Base-by-base conservation (phyloP, 37 sponge, comb jelly and placozoan species). In the Ianthella basta region DNA sequence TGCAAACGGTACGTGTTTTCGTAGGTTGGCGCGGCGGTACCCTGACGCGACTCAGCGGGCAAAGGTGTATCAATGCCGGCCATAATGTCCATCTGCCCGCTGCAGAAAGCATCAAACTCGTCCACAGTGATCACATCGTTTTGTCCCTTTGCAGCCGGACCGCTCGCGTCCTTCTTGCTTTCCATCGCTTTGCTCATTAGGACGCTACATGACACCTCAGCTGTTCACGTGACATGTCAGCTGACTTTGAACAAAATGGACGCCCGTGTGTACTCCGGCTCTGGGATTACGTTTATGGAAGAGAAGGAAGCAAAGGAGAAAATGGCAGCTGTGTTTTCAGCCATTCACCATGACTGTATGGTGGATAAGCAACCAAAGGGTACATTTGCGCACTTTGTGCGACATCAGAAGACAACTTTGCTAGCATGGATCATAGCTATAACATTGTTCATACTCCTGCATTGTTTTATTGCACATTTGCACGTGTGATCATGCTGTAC, bases 1-100 rank as follows among this genome's bases (percentile, higher is more conserved):
- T 88, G 82, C 67, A 85, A 61, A 27, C 72, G 88, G 82, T 85
- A 91, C 1, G 88, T 80, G 75, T 91, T 91, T 56, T 86, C 81
- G 20, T 13, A 14, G 4, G 34, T 24, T 36, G 83, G 60, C 68
- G 29, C 19, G 3, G 30, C 33, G 0, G 56, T 60, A 10, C 68
- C 60, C 72, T 21, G 20, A 6, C 72, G 33, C 4, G 72, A 70
- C 37, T 70, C 72, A 8, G 50, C 6, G 12, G 72, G 72, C 21
- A 33, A 4, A 20, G 72, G 37, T 5, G 72, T 70, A 25, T 70
- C 72, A 3, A 34, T 70, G 12, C 37, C 37, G 4, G 37, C 20
- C 35, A 70, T 20, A 41, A 75, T 24, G 16, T 75, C 78, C 4
- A 12, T 75, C 40, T 38, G 37, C 3, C 36, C 36, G 16, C 20